Percentiles rank a stretch among this genome's conserved stretches.
Conservation (phyloP, 2,888 invertebrate genomes). For the Rugalucina vietnamica region DNA sequence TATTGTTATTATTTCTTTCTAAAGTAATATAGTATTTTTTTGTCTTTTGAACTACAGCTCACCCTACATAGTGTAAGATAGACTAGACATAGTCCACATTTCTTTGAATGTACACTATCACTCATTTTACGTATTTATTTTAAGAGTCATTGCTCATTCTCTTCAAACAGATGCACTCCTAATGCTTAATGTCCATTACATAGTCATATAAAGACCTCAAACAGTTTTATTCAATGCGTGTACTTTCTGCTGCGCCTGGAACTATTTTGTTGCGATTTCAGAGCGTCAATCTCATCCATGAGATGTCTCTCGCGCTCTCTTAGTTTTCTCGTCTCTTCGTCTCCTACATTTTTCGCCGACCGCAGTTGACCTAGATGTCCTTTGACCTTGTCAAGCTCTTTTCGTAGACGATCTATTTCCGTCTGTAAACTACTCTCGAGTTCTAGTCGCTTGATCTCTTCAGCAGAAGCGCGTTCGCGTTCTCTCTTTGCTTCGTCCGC, state of each 20-base stretch:
- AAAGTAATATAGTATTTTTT: no score
- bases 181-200: no score
- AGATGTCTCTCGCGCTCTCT: conserved; percentile 64
- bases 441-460: conserved; percentile 63
- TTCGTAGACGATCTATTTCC: conserved; percentile 62
- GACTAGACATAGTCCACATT: no score
- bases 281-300: conserved; percentile 62
- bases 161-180: no score
- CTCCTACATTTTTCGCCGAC: conserved; percentile 68
- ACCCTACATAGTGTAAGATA: no score
- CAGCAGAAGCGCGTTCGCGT: conserved; percentile 55
- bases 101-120: no score
- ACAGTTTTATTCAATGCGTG: no score
- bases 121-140: no score
- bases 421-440: conserved; percentile 60
- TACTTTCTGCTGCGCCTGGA: not conserved
- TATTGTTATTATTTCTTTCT: no score
- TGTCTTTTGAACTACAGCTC: no score
- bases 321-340: conserved; percentile 68
- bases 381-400: conserved; percentile 66
- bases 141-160: no score
- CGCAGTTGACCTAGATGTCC: conserved; percentile 67
- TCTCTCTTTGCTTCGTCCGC: conserved; percentile 62
- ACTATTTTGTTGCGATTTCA: conserved; percentile 51
- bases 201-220: no score